A percentile compares a stretch with the other conserved stretches of the same genome.
Evolutionary conservation across 2,888 invertebrate species (phyloP).

Genomic region (Notodonta ziczac): DNA sequence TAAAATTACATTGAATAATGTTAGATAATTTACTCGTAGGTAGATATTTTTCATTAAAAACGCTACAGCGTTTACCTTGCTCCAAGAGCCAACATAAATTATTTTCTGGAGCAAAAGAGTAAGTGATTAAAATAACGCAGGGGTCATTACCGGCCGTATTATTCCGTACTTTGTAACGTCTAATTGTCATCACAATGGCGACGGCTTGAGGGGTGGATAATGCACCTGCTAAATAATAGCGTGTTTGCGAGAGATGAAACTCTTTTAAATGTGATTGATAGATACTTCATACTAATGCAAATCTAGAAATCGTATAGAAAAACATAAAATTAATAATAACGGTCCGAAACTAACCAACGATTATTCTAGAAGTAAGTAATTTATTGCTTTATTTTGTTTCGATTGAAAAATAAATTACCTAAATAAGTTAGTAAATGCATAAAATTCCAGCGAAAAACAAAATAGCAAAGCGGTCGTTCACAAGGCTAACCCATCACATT

Average conservation of each 20-base stretch:
- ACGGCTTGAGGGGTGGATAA: neutral
- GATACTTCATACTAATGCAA: neutral
- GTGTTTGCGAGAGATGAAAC: neutral
- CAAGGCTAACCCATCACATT: too few relatives aligned
- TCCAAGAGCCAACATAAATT: slow-evolving; percentile 39
- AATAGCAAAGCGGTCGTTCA: too few relatives aligned
- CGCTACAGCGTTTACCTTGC: slow-evolving; percentile 2
- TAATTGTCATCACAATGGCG: slow-evolving; percentile 6
- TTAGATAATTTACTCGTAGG: too few relatives aligned
- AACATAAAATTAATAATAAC: too few relatives aligned
- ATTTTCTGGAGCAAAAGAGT: slow-evolving; percentile 51
- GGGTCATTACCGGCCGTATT: slow-evolving; percentile 6
- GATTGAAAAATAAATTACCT: too few relatives aligned
- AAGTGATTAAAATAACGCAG: slow-evolving; percentile 62
- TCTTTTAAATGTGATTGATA: neutral
- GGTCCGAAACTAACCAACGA: too few relatives aligned
- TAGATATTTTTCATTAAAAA: neutral
- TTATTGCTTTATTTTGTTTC: too few relatives aligned
- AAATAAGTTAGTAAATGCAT: too few relatives aligned
- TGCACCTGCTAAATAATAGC: neutral
- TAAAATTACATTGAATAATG: too few relatives aligned
- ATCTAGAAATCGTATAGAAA: too few relatives aligned
- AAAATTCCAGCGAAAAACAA: too few relatives aligned
- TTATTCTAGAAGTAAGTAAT: too few relatives aligned
- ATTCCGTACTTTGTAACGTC: slow-evolving; percentile 6